Base-by-base conservation (phyloP, 1,140 invertebrate species). In the Scaptomyza hsui region DNA sequence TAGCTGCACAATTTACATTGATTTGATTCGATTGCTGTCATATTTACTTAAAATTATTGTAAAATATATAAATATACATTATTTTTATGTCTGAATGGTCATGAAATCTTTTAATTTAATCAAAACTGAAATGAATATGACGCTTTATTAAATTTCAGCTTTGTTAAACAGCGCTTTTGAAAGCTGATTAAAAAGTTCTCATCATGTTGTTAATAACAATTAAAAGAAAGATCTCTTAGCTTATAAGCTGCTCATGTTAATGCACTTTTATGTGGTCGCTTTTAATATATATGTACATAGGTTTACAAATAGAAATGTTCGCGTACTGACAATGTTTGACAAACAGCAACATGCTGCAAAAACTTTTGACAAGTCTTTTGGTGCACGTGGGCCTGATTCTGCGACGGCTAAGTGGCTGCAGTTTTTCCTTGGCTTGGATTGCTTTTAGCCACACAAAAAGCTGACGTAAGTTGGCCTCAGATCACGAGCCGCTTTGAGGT, bases 361-460 rank as follows among this genome's bases (percentile, higher is more conserved):
- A 48, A 67, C 44, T 65, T 49, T 57, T 59, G 32, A 48, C 44
- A 32, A 65, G 52, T 24, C 24, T 49, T 29, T 49, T 49, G 47
- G 47, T 16, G 51, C 18, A 57, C 39, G 53, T 32, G 53, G 41
- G 42, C 60, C 60, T 55, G 7, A 63, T 44, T 10, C 51, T 37
- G 32, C 9, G 35, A 55, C 53, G 35, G 45, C 68, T 57, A 71
- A 71, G 68, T 71, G 61, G 61, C 45, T 71, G 52, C 61, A 71
- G 52, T 52, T 57, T 56, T 57, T 64, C 19, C 44, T 64, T 49
- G 16, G 26, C 47, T 65, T 51, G 45, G 45, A 71, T 65, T 57
- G 61, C 68, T 71, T 71, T 71, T 65, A 57, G 61, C 37, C 45
- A 26, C n/a, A 55, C 51, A 70, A 56, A 71, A 71, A 64, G 45